Percentiles rank a stretch among this genome's conserved stretches.
phyloP scores from a whole-genome alignment of 2,888 invertebrate species.

The Muscina levida region DNA sequence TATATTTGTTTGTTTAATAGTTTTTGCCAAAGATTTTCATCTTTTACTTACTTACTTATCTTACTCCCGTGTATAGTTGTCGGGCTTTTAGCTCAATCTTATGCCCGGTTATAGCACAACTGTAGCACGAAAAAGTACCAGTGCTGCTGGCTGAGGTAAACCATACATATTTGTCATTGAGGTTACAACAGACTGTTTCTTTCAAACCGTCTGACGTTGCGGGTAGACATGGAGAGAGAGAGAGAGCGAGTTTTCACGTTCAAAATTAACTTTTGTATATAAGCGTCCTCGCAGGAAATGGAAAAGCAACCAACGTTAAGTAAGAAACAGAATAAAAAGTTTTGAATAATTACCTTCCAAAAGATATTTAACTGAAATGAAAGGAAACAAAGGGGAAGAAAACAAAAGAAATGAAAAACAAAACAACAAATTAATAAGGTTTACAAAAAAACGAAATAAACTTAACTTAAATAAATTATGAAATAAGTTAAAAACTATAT shows the following conservation, averaged over 20 bases:
- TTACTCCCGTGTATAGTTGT: too few species aligned
- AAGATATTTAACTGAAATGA: conserved; percentile 67
- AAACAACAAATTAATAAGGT: not conserved
- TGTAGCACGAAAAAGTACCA: not conserved
- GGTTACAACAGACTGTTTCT: conserved; percentile 18
- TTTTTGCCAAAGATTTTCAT: conserved; percentile 19
- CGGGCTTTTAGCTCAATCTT: too few species aligned
- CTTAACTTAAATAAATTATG: conserved; percentile 14
- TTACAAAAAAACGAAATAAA: conserved; percentile 1
- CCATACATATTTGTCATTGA: conserved; percentile 32
- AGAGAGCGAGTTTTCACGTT: too few species aligned
- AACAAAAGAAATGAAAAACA: conserved; percentile 15
- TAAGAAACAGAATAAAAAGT: conserved; percentile 14
- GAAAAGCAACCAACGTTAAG: conserved; percentile 11
- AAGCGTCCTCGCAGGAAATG: too few species aligned
- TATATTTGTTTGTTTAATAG: conserved; percentile 8
- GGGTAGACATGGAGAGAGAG: too few species aligned
- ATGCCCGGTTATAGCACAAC: not conserved
- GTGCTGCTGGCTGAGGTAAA: not conserved
- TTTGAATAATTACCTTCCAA: conserved; percentile 65
- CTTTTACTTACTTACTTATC: not conserved
- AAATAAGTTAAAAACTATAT: conserved; percentile 1
- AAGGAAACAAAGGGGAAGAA: conserved; percentile 31
- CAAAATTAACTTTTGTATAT: not conserved
- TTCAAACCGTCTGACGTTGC: not conserved